Evolutionary conservation across 1,140 invertebrate genomes (phyloP), one percentile per base, ranked within the genome.

Genomic region (Meteorus sp.): DNA sequence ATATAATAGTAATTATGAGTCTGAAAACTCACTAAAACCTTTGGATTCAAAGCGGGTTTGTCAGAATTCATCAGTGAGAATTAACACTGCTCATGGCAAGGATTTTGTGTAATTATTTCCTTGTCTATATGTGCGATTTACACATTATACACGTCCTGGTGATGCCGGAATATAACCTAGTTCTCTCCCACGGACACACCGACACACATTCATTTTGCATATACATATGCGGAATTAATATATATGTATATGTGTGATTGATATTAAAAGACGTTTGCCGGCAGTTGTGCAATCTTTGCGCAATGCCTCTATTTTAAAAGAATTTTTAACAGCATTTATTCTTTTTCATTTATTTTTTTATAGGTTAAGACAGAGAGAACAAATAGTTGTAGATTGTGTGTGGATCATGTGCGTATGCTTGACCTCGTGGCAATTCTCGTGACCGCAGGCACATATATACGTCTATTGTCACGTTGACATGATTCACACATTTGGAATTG

Each of bases 161-260:
- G 22, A 37, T 11, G 31, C 50, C 31, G 50, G 19, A 31, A 52
- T 5, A 52, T 52, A 52, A 52, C 50, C 50, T 52, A 52, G 31
- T 52, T 52, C 37, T n/a, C n/a, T n/a, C n/a, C n/a, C n/a, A n/a
- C n/a, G n/a, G n/a, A n/a, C n/a, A n/a, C 31, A 22, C 35, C 19
- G 2, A 23, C 11, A 52, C 50, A 52, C 33, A 52, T 22, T 31
- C 27, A 20, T 2, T 35, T n/a, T 2, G 50, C 19, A n/a, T 22
- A 52, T 22, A 27, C 25, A 23, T 45, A 23, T 45, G 43, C 25
- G 43, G 6, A 23, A 23, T 43, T 50, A 15, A 9, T 52, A 31
- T 37, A 20, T 52, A 17, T 37, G 9, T 19, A 37, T 37, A 39
- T 13, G n/a, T 39, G 13, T 15, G 13, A 5, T 7, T 39, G 35